A percentile compares a stretch with the other conserved stretches of the same genome.
phyloP scores from a whole-genome alignment of 2,113 vertebrate species.

The Labeo catla region DNA sequence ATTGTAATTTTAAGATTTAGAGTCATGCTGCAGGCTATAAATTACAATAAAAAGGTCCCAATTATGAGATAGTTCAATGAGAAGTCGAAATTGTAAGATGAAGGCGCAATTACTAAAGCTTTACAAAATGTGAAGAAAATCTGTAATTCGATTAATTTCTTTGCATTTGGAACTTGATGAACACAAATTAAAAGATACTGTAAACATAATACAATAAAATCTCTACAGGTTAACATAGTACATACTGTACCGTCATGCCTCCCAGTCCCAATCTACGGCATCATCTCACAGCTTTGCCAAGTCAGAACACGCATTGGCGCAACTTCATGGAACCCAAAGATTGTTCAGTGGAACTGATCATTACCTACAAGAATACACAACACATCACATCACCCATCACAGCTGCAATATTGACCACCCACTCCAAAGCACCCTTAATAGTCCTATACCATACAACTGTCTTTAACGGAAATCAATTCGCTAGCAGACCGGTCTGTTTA shows the following conservation, averaged over 20 bases:
- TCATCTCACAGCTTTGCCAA: background rate
- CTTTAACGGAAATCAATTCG: conserved; percentile 59
- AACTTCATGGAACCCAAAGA: background rate
- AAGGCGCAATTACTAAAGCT: background rate
- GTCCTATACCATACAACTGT: conserved; percentile 44
- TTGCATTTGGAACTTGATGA: background rate
- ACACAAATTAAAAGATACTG: background rate
- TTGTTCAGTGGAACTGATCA: conserved; percentile 45
- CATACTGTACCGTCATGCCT: background rate
- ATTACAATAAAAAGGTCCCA: too few species aligned
- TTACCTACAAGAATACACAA: conserved; percentile 45
- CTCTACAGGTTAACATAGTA: background rate
- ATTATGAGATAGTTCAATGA: too few species aligned
- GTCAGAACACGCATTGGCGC: background rate
- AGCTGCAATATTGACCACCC: conserved; percentile 61
- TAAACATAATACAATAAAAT: background rate
- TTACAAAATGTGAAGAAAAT: background rate
- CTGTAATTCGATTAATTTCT: background rate
- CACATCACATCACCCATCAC: conserved; percentile 38
- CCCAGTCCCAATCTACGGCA: too few species aligned
- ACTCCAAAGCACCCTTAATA: conserved; percentile 55
- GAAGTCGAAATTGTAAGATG: background rate
- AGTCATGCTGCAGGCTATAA: too few species aligned
- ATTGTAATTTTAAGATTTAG: too few species aligned
- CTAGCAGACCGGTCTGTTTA: conserved; percentile 34